These are phyloP conservation scores for Spongilla lacustris DNA, from an alignment of 37 sponge, comb jelly and placozoan genomes.

Conservation along the genomic window DNA sequence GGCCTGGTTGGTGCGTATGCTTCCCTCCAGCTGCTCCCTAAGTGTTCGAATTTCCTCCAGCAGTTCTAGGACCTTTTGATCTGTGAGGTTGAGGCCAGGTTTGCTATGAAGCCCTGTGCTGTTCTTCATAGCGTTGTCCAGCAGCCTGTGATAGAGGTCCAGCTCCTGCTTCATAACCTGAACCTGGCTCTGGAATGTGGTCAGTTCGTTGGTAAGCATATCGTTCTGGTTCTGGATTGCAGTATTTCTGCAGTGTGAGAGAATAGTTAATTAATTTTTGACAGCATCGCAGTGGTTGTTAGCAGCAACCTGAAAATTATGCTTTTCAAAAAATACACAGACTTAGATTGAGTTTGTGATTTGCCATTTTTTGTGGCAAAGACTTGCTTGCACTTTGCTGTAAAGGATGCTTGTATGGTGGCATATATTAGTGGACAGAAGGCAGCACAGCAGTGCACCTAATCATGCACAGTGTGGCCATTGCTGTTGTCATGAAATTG, in stretches of 20 bases:
- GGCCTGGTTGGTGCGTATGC: conserved; percentile 48
- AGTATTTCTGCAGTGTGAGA: neutral
- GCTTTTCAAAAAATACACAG: too few relatives aligned
- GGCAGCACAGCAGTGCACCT: too few relatives aligned
- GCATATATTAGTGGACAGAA: too few relatives aligned
- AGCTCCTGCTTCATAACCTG: conserved; percentile 41
- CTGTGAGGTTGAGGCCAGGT: neutral
- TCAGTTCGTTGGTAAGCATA: conserved; percentile 32
- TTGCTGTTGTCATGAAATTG: too few relatives aligned
- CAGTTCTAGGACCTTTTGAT: conserved; percentile 24
- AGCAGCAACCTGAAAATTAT: neutral
- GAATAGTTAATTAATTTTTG: neutral
- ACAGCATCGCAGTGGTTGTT: neutral
- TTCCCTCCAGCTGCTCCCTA: conserved; percentile 51
- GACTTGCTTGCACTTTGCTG: too few relatives aligned
- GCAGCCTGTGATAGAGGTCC: conserved; percentile 42
- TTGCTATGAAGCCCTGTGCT: neutral
- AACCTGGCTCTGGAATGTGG: conserved; percentile 40
- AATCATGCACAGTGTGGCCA: too few relatives aligned
- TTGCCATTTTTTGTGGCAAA: too few relatives aligned
- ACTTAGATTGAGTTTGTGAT: too few relatives aligned
- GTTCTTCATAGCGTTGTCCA: conserved; percentile 8
- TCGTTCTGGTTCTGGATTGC: conserved; percentile 18
- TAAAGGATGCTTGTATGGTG: too few relatives aligned
- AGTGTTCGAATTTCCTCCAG: conserved; percentile 44